phyloP scores from a whole-genome alignment of 1,140 invertebrate genomes.

The Drosophila tropicalis region DNA sequence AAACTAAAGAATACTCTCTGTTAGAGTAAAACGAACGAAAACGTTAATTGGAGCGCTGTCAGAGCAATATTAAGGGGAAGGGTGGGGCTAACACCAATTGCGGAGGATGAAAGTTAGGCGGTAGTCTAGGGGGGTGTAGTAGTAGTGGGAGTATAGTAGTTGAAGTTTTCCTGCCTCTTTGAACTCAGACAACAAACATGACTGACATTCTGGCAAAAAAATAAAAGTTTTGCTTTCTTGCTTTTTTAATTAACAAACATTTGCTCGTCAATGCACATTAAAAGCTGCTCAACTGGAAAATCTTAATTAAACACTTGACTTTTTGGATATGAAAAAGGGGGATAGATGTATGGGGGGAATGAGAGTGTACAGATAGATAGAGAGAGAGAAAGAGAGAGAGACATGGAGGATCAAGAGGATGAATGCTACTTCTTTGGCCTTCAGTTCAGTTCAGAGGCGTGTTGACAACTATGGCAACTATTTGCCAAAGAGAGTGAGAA shows the following conservation, averaged over 20 bases:
- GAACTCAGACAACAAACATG: background rate
- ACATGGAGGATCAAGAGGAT: slow-evolving; percentile 3
- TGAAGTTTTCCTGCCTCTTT: slow-evolving; percentile 14
- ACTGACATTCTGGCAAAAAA: slow-evolving; percentile 7
- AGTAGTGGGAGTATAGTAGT: background rate
- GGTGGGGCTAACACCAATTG: background rate
- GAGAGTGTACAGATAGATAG: background rate
- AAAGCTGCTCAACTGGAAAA: slow-evolving; percentile 47
- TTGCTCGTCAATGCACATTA: slow-evolving; percentile 49
- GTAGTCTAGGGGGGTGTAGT: background rate
- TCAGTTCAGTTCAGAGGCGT: slow-evolving; percentile 21
- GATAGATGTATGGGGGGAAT: background rate
- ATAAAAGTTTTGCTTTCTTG: slow-evolving; percentile 13
- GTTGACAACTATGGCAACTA: slow-evolving; percentile 54
- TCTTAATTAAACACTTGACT: slow-evolving; percentile 67
- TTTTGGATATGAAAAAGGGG: slow-evolving; percentile 16
- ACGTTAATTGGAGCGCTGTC: slow-evolving; percentile 44
- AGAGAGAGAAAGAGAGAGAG: background rate
- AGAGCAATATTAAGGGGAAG: background rate
- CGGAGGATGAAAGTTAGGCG: too few relatives aligned
- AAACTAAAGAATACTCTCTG: background rate
- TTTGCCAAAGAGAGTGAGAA: slow-evolving; percentile 41
- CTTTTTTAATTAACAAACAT: slow-evolving; percentile 51
- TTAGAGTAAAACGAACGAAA: slow-evolving; percentile 6
- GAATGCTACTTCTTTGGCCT: slow-evolving; percentile 6